phyloP scores from a whole-genome alignment of 2,113 vertebrate species.

The Telmatochromis sp. region DNA sequence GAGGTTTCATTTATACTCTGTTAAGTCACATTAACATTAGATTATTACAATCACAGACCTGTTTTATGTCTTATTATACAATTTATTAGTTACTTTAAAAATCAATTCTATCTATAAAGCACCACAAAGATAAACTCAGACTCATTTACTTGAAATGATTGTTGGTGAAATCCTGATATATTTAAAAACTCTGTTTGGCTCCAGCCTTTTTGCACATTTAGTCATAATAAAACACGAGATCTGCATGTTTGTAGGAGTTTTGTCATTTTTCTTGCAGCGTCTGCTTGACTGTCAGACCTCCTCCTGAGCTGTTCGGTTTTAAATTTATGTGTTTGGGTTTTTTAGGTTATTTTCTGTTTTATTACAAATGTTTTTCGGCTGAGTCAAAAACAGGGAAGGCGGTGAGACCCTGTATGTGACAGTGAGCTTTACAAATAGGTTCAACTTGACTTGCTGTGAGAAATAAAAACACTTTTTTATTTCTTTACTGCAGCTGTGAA shows the following conservation, averaged over 20 bases:
- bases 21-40: neutral
- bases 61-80: neutral
- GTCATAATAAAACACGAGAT: neutral
- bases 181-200: neutral
- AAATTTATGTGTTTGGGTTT: neutral
- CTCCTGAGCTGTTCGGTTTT: neutral
- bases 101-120: neutral
- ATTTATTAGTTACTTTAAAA: neutral
- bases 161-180: rapidly evolving
- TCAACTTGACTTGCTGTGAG: neutral
- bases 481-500: neutral
- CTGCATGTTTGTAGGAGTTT: neutral
- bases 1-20: rapidly evolving
- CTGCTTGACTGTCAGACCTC: neutral
- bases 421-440: neutral
- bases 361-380: neutral
- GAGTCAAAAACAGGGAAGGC: neutral
- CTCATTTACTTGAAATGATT: neutral
- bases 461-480: neutral
- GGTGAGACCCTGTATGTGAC: neutral
- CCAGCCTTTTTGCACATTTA: neutral
- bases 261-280: neutral
- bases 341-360: neutral
- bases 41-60: neutral
- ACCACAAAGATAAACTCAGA: neutral